Conservation (phyloP, 2,888 invertebrate genomes). For the Odontothrips loti region DNA sequence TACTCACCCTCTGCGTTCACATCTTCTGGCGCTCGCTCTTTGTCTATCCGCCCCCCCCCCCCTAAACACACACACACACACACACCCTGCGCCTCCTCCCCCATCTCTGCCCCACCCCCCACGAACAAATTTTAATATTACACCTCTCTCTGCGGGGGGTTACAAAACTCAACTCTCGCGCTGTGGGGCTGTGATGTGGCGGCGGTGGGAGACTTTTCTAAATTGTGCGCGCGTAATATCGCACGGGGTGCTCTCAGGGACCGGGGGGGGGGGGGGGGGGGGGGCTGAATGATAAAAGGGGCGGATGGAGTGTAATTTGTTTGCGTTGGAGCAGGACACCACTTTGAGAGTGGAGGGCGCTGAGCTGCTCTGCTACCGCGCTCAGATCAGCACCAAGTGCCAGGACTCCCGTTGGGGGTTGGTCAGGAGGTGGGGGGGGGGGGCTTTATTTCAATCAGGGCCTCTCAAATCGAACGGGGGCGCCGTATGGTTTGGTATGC, state of each 20-base stretch:
- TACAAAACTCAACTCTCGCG: background rate
- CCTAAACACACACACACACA: too few species aligned
- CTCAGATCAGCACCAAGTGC: too few species aligned
- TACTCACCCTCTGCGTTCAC: too few species aligned
- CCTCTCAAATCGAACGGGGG: too few species aligned
- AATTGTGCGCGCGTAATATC: slow-evolving; percentile 14
- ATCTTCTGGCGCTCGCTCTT: too few species aligned
- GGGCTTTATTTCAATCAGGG: background rate
- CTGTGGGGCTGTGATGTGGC: background rate
- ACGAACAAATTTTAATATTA: slow-evolving; percentile 11
- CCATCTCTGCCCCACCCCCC: background rate
- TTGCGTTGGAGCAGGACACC: background rate
- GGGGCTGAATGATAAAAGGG: background rate
- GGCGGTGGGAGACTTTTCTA: background rate
- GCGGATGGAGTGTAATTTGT: background rate
- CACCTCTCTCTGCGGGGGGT: slow-evolving; percentile 5
- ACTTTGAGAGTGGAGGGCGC: too few species aligned
- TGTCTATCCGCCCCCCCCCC: background rate
- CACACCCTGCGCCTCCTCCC: background rate
- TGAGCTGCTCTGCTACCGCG: too few species aligned
- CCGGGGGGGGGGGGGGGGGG: background rate
- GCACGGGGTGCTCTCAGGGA: background rate
- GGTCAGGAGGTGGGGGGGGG: background rate
- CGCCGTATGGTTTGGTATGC: too few species aligned
- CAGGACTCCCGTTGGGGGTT: background rate